Evolutionary conservation across 2,113 vertebrate genomes (phyloP), one percentile per base, ranked within the genome.

Genomic region (Mirza zaza): DNA sequence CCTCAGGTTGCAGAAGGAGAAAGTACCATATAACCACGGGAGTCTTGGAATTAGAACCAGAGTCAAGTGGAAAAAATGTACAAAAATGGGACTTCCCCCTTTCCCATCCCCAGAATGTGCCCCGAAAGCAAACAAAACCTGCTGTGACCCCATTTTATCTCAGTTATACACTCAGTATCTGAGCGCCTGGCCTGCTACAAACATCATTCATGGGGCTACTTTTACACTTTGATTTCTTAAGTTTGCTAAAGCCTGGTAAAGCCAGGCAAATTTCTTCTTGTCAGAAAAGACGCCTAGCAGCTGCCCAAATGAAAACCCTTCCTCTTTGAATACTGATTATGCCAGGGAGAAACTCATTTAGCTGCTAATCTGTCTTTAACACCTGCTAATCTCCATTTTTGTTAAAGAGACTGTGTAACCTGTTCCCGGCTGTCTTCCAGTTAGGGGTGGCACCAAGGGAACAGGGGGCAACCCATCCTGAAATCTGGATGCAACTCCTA

Each of bases 281-380:
- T 83, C 63, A 75, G 77, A 77, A 87, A 94, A 93, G 77, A 23
- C 25, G 36, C 29, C 82, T 77, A 79, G 83, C 76, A 86, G 68
- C 79, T 91, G 89, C 73, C 85, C 80, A 87, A 21, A 21, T 57
- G 27, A 61, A 70, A 87, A 52, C 48, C 14, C 34, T 87, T 71
- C 63, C 25, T 95, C 76, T 90, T 39, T 55, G 52, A 92, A 91
- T 87, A 21, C 75, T 39, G 84, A 63, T 91, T 61, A 29, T 88
- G 81, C 85, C 71, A 95, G 48, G 29, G 90, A 97, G 87, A 84
- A 96, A 57, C 71, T 93, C 63, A 95, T 92, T 94, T 77, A 65
- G 75, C 65, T 52, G 29, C 90, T 96, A 89, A 97, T 95, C 95
- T 97, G 80, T 45, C 75, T 95, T 95, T 94, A 94, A 91, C 81